Conservation (phyloP, 2,797 vertebrate species). For the Apodemus agrarius region DNA sequence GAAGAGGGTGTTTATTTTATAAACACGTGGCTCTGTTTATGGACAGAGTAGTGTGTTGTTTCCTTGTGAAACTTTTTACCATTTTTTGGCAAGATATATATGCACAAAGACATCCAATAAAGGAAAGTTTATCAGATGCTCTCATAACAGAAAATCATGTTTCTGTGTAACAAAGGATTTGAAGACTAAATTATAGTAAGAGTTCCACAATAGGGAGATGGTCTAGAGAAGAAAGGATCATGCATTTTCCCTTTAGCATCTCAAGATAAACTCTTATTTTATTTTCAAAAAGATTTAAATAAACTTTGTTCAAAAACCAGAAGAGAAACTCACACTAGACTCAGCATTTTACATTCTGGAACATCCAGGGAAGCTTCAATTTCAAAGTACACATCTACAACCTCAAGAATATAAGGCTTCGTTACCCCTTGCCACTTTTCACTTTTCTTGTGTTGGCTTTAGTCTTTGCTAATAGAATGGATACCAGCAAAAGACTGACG, state of each 20-base stretch:
- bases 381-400: not conserved
- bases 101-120: not conserved
- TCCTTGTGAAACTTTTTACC: not conserved
- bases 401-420: not conserved
- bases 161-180: not conserved
- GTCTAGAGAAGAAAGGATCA: not conserved
- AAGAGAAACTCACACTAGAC: not conserved
- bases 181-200: not conserved
- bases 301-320: not conserved
- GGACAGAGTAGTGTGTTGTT: not conserved
- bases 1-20: constrained; percentile 3
- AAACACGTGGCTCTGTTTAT: not conserved
- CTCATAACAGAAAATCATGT: not conserved
- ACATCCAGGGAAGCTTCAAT: not conserved
- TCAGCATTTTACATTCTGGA: not conserved
- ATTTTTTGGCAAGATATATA: not conserved
- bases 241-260: not conserved
- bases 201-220: not conserved
- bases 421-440: not conserved
- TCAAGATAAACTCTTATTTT: not conserved
- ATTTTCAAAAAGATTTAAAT: not conserved
- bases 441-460: not conserved
- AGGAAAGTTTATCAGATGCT: not conserved
- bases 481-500: not conserved
- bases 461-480: not conserved